Base-by-base conservation (phyloP, 2,113 vertebrate species). In the Stigmatopora nigra region DNA sequence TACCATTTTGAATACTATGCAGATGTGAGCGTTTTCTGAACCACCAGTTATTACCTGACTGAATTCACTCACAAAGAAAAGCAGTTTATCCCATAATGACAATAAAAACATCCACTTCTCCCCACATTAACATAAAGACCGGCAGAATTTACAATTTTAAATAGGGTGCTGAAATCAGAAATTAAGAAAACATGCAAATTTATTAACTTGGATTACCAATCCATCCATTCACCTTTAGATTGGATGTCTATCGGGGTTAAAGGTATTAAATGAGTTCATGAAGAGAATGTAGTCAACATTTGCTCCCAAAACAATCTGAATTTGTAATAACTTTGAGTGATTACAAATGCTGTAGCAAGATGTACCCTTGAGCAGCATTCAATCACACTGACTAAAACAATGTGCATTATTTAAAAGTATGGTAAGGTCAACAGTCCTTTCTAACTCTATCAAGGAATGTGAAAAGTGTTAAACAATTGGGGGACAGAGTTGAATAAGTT, bases 261-360 rank as follows among this genome's bases (percentile, higher is more conserved):
- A 41, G 4, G 38, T 41, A 76, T 87, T 88, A 92, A 91, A 90
- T 88, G 88, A 78, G 88, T 94, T 94, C 94, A 95, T 95, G 93
- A 93, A 92, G 89, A 93, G 92, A 94, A 93, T 88, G 90, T 90
- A 87, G 92, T 90, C 90, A 91, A 91, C 86, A 91, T 89, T 92
- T 91, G 87, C 83, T 87, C 88, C 93, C 91, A 89, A 91, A 86
- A 25, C 25, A 2, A 31, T 75, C 91, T 90, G 92, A 92, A 93
- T 93, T 91, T 89, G 89, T 90, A 90, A 90, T 92, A 88, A 90
- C 88, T 90, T 56, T 88, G 90, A 92, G 90, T 87, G 90, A 90
- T 90, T 90, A 86, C 77, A 90, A 88, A 91, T 92, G 89, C 89
- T 89, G 89, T 82, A 88, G 90, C 82, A 38, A 77, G 78, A 90